Evolutionary conservation across 2,797 vertebrate genomes (phyloP).

Genomic region (Halcyon badia): DNA sequence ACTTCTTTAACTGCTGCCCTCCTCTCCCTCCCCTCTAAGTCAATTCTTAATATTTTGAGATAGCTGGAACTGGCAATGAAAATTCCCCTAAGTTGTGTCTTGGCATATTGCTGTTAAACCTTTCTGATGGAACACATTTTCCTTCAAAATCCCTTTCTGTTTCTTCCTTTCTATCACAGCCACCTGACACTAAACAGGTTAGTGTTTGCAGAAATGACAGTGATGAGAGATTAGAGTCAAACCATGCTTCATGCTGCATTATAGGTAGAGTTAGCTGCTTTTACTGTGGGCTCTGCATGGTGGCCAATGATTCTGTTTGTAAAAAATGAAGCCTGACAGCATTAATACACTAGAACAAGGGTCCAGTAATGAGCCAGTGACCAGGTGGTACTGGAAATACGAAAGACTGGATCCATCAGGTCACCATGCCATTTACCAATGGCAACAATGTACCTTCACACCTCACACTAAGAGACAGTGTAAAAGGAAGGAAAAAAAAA

Average conservation of each 20-base stretch:
- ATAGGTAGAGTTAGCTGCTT: neutral
- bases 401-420: neutral
- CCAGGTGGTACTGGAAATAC: neutral
- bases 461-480: neutral
- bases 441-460: neutral
- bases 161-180: neutral
- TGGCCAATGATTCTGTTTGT: neutral
- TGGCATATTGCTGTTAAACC: neutral
- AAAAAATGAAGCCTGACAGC: neutral
- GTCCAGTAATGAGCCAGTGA: neutral
- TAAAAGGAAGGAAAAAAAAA: too few species aligned
- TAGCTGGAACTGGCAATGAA: neutral
- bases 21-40: rapidly evolving
- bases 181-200: neutral
- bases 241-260: neutral
- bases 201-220: neutral
- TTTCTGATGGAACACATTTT: neutral
- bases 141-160: neutral
- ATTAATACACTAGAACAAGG: neutral
- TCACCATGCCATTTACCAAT: neutral
- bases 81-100: neutral
- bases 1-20: neutral
- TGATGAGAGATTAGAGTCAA: neutral
- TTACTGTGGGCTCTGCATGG: neutral
- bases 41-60: neutral